phyloP scores from a whole-genome alignment of 2,797 vertebrate genomes.

The Carduelis carduelis region DNA sequence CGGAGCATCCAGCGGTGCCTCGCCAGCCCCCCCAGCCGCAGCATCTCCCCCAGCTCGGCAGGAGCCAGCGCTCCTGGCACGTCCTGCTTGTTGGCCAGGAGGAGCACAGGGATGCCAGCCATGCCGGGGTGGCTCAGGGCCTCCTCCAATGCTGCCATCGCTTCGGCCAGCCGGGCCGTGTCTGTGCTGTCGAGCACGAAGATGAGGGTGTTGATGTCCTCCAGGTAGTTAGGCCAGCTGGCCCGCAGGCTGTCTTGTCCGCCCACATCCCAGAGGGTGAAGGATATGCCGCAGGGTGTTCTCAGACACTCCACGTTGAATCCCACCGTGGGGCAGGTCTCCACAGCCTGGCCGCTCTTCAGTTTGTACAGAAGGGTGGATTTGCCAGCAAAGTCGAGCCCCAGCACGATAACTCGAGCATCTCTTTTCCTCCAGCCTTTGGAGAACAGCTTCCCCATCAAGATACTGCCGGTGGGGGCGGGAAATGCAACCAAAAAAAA shows the following conservation, averaged over 20 bases:
- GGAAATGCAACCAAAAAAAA: neutral
- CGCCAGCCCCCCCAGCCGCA: conserved; percentile 55
- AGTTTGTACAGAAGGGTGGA: conserved; percentile 88
- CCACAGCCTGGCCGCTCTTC: conserved; percentile 67
- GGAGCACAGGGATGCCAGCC: conserved; percentile 79
- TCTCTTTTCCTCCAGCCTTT: conserved; percentile 70
- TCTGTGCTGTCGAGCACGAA: conserved; percentile 87
- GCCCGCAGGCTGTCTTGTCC: conserved; percentile 82
- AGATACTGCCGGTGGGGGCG: neutral
- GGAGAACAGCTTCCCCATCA: conserved; percentile 83
- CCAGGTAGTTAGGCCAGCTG: conserved; percentile 85
- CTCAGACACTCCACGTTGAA: conserved; percentile 87
- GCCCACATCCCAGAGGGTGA: conserved; percentile 88
- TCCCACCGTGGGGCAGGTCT: conserved; percentile 85
- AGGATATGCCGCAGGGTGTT: conserved; percentile 71
- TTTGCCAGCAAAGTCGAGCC: conserved; percentile 87
- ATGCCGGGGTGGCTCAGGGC: conserved; percentile 75
- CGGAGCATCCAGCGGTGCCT: conserved; percentile 79
- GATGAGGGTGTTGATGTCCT: conserved; percentile 78
- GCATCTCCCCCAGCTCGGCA: conserved; percentile 69
- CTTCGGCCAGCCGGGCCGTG: conserved; percentile 74
- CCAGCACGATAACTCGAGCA: conserved; percentile 83
- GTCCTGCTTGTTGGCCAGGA: conserved; percentile 91
- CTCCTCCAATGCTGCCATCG: conserved; percentile 72
- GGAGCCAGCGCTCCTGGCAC: conserved; percentile 73